Conservation (phyloP, 2,113 vertebrate species). For the Myotis davidii region DNA sequence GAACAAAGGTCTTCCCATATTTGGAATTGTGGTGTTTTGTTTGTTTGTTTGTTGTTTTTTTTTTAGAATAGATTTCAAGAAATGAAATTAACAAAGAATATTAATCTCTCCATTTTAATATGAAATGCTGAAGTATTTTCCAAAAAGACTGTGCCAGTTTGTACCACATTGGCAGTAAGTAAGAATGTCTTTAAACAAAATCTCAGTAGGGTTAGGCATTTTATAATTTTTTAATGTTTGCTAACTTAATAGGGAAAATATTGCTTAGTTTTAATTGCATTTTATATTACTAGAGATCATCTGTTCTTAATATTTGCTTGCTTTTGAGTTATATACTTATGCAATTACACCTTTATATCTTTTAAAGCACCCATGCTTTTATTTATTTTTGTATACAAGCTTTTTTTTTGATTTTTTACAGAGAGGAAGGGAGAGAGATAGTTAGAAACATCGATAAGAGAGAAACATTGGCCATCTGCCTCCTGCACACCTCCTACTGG, state of each 20-base stretch:
- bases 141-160: neutral
- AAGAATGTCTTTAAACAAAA: neutral
- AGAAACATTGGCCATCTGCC: no score
- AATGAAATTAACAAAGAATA: slow-evolving; percentile 21
- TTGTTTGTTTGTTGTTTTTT: neutral
- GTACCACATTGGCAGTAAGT: neutral
- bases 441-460: no score
- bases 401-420: no score
- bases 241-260: slow-evolving; percentile 46
- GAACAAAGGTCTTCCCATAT: neutral
- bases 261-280: slow-evolving; percentile 41
- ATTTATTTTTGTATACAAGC: slow-evolving; percentile 42
- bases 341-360: slow-evolving; percentile 53
- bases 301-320: slow-evolving; percentile 41
- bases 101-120: slow-evolving; percentile 37
- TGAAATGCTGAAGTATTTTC: neutral
- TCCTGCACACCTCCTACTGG: no score
- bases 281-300: slow-evolving; percentile 14
- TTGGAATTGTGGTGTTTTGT: neutral
- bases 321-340: slow-evolving; percentile 11
- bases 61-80: neutral
- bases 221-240: slow-evolving; percentile 25
- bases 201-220: neutral
- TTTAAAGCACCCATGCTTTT: slow-evolving; percentile 47
- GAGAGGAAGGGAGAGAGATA: no score